Evolutionary conservation across 2,113 vertebrate species (phyloP), one percentile per base, ranked within the genome.

Genomic region (Gobiocypris rarus): DNA sequence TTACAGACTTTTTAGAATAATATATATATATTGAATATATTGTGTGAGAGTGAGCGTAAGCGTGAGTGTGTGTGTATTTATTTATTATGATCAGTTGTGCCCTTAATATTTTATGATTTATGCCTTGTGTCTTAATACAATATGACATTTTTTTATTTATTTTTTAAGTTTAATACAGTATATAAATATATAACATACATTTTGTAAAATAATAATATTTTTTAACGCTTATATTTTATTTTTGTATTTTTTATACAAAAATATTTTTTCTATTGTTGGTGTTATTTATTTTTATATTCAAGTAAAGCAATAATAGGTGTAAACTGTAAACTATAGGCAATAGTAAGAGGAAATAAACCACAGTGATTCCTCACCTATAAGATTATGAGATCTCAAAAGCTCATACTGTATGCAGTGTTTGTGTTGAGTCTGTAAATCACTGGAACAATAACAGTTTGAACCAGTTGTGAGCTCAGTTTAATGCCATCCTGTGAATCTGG

Each of bases 361-460:
- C n/a, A 31, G 45, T 52, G 34, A 38, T 38, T 38, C 14, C 3
- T 70, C 34, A 28, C 9, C 48, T 19, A 5, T 28, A 19, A 52
- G n/a, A 31, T 14, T 28, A 28, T 31, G 26, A 50, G 24, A 19
- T 52, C 73, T 31, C 45, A 2, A 48, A 26, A 50, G 43, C 71
- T 75, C 73, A 52, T 73, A 73, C 22, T 45, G 38, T 75, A 52
- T 75, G 48, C 73, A 75, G 24, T 52, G 13, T 52, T 17, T 31
- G 73, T 31, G 45, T 75, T 17, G 48, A 54, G 48, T 5, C 81
- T 58, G 59, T 84, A 86, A 89, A 89, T 87, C 79, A 82, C 8
- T 70, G 82, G 52, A 80, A 83, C 63, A 76, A 34, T 24, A n/a
- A 70, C 81, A 77, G 56, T 84, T 74, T 86, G 86, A 86, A 50